phyloP scores from a whole-genome alignment of 2,888 invertebrate species.

The Drosophila differens region DNA sequence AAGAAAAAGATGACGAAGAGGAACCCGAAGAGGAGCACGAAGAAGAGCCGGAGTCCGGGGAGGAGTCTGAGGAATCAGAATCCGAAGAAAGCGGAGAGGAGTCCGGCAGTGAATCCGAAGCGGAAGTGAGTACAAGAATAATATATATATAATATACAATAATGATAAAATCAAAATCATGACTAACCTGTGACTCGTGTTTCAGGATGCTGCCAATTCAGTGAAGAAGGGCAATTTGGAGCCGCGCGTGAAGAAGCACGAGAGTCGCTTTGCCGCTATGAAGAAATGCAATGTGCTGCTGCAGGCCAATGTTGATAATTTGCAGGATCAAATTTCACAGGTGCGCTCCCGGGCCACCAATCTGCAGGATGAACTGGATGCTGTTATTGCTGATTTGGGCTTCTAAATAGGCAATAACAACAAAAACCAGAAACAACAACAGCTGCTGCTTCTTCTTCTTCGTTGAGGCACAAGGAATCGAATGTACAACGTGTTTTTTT shows the following conservation, averaged over 20 bases:
- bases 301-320: slow-evolving; percentile 94
- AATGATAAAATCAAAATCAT: background rate
- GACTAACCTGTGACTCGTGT: slow-evolving; percentile 28
- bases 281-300: slow-evolving; percentile 95
- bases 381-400: slow-evolving; percentile 93
- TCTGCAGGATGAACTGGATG: slow-evolving; percentile 93
- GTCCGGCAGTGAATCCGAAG: slow-evolving; percentile 81
- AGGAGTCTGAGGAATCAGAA: slow-evolving; percentile 88
- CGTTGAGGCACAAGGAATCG: slow-evolving; percentile 24
- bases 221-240: slow-evolving; percentile 89
- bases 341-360: slow-evolving; percentile 92
- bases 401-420: slow-evolving; percentile 83
- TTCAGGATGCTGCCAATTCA: slow-evolving; percentile 88
- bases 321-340: slow-evolving; percentile 93
- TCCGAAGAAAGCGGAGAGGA: slow-evolving; percentile 86
- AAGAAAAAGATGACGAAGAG: slow-evolving; percentile 88
- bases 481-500: slow-evolving; percentile 68
- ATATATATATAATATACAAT: background rate
- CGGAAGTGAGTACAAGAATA: slow-evolving; percentile 61
- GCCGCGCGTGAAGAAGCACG: slow-evolving; percentile 90
- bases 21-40: slow-evolving; percentile 85
- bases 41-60: slow-evolving; percentile 81
- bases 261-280: slow-evolving; percentile 91
- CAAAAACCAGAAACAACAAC: slow-evolving; percentile 12
- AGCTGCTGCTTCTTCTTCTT: slow-evolving; percentile 24